Evolutionary conservation across 2,113 vertebrate species (phyloP), one percentile per base, ranked within the genome.

Genomic region (Cynoglossus semilaevis): DNA sequence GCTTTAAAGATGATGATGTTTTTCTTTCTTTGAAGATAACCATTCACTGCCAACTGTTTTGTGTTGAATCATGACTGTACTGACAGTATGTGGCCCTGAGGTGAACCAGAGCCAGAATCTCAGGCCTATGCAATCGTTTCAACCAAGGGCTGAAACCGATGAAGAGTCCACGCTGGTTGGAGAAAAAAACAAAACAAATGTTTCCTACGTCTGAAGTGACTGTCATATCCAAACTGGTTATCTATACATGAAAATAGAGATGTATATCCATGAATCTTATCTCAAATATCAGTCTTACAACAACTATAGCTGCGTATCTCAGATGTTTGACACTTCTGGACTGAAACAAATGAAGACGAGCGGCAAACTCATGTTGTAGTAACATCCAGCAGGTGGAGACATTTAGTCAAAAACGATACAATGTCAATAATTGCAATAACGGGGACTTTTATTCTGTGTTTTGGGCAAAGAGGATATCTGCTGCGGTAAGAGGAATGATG

Each of bases 111-210:
- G 35, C 63, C 61, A 46, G 11, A 45, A 72, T 70, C 69, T 74
- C 72, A 68, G 72, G 61, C 63, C 62, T 84, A 77, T 86, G 79
- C 84, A 83, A 75, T 79, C 63, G 43, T 67, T 57, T 77, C 62
- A 64, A 55, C 57, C 43, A 73, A 72, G 66, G 71, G 68, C 70
- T 76, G 59, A 76, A 60, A 67, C 36, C 59, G 63, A 47, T 22
- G 18, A 51, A 29, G 40, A 58, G 35, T 29, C 22, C 22, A 29
- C 6, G 22, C 22, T 29, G 22, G 22, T 29, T 29, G 22, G 6
- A 29, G 22, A 29, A 29, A 29, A 29, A 29, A 29, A 29, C 2
- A 29, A 29, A 6, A 29, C 42, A 50, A 7, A 51, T 40, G 42
- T 38, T 9, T 9, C n/a, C 15, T 9, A 47, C 19, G 15, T 53